These are phyloP conservation scores for Temnothorax unifasciatus DNA, from an alignment of 2,888 invertebrate species.

Conservation along the genomic window DNA sequence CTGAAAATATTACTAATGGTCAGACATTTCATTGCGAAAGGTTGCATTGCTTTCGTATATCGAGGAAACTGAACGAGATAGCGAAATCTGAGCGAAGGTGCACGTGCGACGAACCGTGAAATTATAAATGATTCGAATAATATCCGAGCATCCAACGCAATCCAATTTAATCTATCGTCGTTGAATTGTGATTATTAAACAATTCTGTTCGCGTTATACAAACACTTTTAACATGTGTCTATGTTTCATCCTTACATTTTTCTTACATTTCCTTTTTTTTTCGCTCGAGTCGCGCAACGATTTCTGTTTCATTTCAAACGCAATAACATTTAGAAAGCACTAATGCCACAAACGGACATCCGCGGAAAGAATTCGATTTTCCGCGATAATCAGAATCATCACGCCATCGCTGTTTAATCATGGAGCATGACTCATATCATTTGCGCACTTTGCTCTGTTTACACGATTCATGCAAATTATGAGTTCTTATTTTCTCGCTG, in stretches of 20 bases:
- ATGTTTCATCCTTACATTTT: neutral
- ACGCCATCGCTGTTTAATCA: conserved; percentile 30
- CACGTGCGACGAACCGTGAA: conserved; percentile 61
- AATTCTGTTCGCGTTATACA: neutral
- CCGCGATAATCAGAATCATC: conserved; percentile 46
- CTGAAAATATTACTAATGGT: neutral
- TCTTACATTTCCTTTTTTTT: neutral
- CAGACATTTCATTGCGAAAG: neutral
- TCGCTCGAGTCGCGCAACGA: neutral
- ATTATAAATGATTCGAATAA: conserved; percentile 62
- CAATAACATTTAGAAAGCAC: neutral
- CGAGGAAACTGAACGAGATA: conserved; percentile 1
- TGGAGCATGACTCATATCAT: conserved; percentile 38
- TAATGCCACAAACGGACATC: neutral
- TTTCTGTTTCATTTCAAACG: conserved; percentile 5
- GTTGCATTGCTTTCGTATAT: neutral
- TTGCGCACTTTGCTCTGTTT: conserved; percentile 49
- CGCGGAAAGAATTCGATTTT: conserved; percentile 7
- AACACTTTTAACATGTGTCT: neutral
- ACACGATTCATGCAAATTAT: conserved; percentile 36
- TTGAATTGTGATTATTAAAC: neutral
- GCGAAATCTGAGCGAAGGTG: conserved; percentile 9
- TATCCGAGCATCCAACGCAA: conserved; percentile 48
- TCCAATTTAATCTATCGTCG: neutral
- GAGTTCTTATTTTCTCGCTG: conserved; percentile 20